These are phyloP conservation scores for Periophthalmodon schlosseri DNA, from an alignment of 2,113 vertebrate species.

Conservation along the genomic window DNA sequence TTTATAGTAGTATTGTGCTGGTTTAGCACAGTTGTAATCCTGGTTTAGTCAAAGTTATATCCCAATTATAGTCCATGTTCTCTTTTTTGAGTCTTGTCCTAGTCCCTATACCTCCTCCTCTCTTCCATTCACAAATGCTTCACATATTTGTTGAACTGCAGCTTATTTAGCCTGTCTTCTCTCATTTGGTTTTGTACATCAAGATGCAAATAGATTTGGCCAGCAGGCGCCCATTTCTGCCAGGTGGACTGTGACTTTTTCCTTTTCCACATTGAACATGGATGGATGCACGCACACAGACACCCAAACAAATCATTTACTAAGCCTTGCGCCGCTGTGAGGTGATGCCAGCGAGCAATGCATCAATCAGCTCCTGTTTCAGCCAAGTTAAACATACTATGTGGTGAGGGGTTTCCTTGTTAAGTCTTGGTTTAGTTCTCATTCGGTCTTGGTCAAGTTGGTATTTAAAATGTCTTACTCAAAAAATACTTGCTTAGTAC, in stretches of 20 bases:
- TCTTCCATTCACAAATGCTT: conserved; percentile 6
- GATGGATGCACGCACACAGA: conserved; percentile 31
- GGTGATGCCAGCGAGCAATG: conserved; percentile 22
- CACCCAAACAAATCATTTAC: conserved; percentile 38
- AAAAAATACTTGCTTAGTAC: background rate
- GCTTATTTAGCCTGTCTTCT: conserved; percentile 10
- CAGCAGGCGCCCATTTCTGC: conserved; percentile 38
- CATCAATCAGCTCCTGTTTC: conserved; percentile 41
- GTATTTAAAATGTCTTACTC: background rate
- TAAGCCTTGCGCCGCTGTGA: conserved; percentile 37
- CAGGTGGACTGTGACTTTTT: conserved; percentile 47
- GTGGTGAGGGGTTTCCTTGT: background rate
- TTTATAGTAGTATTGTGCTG: too few species aligned
- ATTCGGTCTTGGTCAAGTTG: background rate
- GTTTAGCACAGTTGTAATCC: background rate
- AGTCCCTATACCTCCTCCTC: conserved; percentile 7
- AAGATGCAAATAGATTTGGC: conserved; percentile 44
- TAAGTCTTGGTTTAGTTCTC: background rate
- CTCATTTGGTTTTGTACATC: conserved; percentile 18
- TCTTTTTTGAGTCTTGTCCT: background rate
- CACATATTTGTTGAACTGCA: conserved; percentile 20
- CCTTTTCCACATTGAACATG: conserved; percentile 21
- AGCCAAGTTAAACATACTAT: background rate
- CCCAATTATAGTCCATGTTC: background rate
- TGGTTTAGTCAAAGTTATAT: background rate